Evolutionary conservation across 2,888 invertebrate genomes (phyloP).

Genomic region (Isotomurus palustris): DNA sequence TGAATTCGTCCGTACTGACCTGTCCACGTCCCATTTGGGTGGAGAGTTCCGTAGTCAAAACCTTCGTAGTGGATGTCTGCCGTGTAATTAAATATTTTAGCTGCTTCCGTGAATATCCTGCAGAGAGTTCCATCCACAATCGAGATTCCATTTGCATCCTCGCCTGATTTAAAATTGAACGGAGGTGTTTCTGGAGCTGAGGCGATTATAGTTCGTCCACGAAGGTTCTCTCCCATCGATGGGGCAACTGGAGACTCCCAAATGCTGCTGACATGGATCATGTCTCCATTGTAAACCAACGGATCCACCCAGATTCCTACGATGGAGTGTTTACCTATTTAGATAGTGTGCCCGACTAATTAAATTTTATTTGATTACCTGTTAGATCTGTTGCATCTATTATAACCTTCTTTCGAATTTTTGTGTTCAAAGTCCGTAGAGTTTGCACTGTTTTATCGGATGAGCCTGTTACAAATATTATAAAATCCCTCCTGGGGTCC

Average conservation of each 20-base stretch:
- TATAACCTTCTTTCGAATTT: too few species aligned
- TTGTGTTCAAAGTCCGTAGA: too few species aligned
- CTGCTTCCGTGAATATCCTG: not conserved
- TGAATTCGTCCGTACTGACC: slow-evolving; percentile 20
- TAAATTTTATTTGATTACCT: too few species aligned
- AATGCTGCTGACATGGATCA: not conserved
- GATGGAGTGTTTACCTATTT: too few species aligned
- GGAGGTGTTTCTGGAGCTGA: slow-evolving; percentile 5
- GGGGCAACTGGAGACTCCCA: not conserved
- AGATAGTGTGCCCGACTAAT: too few species aligned
- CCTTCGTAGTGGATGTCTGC: slow-evolving; percentile 11
- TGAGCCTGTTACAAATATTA: too few species aligned
- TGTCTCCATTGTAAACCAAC: slow-evolving; percentile 1
- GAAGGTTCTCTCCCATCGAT: slow-evolving; percentile 10
- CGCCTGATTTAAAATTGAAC: slow-evolving; percentile 1
- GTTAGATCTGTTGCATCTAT: too few species aligned
- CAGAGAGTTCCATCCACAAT: slow-evolving; percentile 4
- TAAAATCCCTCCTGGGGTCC: not conserved
- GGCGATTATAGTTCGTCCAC: not conserved
- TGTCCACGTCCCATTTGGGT: slow-evolving; percentile 25
- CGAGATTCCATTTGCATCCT: not conserved
- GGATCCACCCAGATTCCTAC: slow-evolving; percentile 17
- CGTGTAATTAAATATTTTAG: slow-evolving; percentile 20
- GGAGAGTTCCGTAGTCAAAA: slow-evolving; percentile 14
- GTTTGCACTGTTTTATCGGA: too few species aligned